Evolutionary conservation across 1,140 invertebrate genomes (phyloP).

Genomic region (Anastrepha ludens): DNA sequence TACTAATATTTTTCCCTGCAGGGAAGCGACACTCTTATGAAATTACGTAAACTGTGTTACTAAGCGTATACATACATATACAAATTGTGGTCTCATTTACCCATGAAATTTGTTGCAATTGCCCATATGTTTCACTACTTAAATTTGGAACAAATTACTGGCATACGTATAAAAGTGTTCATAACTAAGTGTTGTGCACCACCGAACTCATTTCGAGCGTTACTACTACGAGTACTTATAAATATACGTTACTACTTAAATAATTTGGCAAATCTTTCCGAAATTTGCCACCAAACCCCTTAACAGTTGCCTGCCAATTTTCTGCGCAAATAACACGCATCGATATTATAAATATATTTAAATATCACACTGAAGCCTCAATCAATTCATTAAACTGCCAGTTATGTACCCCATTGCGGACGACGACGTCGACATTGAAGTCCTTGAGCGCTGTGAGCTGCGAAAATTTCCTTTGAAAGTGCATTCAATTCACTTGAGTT

Average conservation of each 20-base stretch:
- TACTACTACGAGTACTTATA: too few species aligned
- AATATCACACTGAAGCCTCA: background rate
- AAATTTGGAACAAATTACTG: too few species aligned
- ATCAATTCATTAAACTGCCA: slow-evolving; percentile 4
- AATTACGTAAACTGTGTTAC: too few species aligned
- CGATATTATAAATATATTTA: background rate
- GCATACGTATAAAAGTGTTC: too few species aligned
- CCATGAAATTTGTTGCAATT: too few species aligned
- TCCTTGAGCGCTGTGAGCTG: background rate
- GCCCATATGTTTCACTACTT: too few species aligned
- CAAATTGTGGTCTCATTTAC: too few species aligned
- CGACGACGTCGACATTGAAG: background rate
- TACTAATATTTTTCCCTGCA: too few species aligned
- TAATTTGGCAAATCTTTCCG: background rate
- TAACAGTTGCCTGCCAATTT: background rate
- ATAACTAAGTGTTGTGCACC: too few species aligned
- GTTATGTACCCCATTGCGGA: background rate
- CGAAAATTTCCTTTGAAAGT: slow-evolving; percentile 17
- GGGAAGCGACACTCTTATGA: too few species aligned
- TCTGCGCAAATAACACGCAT: slow-evolving; percentile 14
- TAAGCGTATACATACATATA: too few species aligned
- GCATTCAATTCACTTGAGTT: slow-evolving; percentile 38
- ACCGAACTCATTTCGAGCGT: too few species aligned
- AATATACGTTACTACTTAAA: background rate
- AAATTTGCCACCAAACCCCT: slow-evolving; percentile 7